Evolutionary conservation across 2,797 vertebrate genomes (phyloP).

Genomic region (Pseudochirops corinnae): DNA sequence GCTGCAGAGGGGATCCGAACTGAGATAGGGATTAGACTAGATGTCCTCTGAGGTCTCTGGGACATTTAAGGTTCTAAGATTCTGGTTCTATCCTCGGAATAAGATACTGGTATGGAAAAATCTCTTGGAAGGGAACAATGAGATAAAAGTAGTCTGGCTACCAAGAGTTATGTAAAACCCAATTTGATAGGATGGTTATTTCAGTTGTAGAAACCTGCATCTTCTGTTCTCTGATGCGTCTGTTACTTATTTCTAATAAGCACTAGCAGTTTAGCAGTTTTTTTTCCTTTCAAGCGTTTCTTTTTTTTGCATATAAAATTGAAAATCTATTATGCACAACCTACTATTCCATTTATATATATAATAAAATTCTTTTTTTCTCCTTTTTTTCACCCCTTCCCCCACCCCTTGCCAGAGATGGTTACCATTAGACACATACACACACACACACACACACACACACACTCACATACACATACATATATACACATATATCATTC

Average conservation of each 20-base stretch:
- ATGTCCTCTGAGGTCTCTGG: background rate
- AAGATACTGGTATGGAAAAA: conserved; percentile 9
- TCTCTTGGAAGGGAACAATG: background rate
- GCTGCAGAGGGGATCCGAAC: background rate
- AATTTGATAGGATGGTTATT: background rate
- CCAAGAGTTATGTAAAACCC: background rate
- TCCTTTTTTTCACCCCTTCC: too few relatives aligned
- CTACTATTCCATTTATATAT: too few relatives aligned
- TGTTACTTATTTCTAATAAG: conserved; percentile 7
- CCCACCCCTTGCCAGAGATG: too few relatives aligned
- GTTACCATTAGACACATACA: too few relatives aligned
- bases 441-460: too few relatives aligned
- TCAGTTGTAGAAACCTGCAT: background rate
- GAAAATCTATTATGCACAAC: too few relatives aligned
- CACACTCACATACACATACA: too few relatives aligned
- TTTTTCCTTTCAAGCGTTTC: too few relatives aligned
- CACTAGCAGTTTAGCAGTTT: background rate
- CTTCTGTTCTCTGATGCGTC: background rate
- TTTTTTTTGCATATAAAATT: too few relatives aligned
- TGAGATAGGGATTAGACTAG: background rate
- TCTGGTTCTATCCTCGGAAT: background rate
- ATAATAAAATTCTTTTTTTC: too few relatives aligned
- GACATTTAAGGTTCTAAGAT: background rate
- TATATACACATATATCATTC: too few relatives aligned
- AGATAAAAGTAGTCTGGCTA: background rate